Percentiles rank a stretch among this genome's conserved stretches.
Conservation (phyloP, 1,140 invertebrate species). For the Nymphalis io region DNA sequence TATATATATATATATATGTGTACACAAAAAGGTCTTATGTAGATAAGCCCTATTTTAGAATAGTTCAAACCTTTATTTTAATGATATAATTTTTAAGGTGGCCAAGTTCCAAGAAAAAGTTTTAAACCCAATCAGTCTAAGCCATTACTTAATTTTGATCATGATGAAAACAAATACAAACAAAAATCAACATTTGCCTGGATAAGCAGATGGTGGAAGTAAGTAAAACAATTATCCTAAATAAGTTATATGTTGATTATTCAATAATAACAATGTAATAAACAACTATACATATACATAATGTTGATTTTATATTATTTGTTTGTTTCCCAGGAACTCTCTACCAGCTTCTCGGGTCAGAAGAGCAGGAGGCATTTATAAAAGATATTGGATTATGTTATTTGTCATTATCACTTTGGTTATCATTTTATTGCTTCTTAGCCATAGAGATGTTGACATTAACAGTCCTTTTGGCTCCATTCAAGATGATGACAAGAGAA, state of each 20-base stretch:
- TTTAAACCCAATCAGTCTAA: constrained; percentile 56
- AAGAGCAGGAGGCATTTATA: constrained; percentile 67
- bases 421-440: constrained; percentile 60
- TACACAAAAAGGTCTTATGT: too few species aligned
- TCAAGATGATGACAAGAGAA: constrained; percentile 65
- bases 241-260: not conserved
- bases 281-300: not conserved
- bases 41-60: too few species aligned
- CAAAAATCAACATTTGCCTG: constrained; percentile 76
- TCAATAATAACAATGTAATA: not conserved
- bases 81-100: constrained; percentile 41
- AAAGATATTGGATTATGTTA: constrained; percentile 67
- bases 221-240: constrained; percentile 44
- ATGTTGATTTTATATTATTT: not conserved
- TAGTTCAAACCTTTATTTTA: too few species aligned
- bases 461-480: constrained; percentile 67
- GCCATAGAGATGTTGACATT: constrained; percentile 61
- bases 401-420: constrained; percentile 57
- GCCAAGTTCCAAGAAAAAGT: constrained; percentile 66
- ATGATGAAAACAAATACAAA: constrained; percentile 77
- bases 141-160: constrained; percentile 60
- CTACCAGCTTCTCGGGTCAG: constrained; percentile 67
- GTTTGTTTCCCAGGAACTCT: constrained; percentile 54
- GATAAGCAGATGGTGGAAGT: constrained; percentile 77
- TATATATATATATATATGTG: too few species aligned